phyloP scores from a whole-genome alignment of 2,797 vertebrate genomes.

The Lophotriccus pileatus region DNA sequence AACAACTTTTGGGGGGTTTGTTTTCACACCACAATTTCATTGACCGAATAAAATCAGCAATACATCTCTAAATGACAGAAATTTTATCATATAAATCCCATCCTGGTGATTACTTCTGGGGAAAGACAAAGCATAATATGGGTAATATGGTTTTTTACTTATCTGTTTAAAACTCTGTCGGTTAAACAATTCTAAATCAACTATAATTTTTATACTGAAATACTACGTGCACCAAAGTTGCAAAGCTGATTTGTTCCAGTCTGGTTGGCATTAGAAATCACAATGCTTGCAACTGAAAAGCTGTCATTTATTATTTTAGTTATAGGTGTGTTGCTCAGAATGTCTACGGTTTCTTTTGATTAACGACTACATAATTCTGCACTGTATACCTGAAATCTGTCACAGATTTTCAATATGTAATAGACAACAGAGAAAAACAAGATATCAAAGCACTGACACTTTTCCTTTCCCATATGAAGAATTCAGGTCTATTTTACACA shows the following conservation, averaged over 20 bases:
- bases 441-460: not conserved
- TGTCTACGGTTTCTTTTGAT: not conserved
- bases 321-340: not conserved
- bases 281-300: not conserved
- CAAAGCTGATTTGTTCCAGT: not conserved
- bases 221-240: accelerated
- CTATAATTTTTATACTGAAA: not conserved
- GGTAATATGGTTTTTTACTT: not conserved
- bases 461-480: not conserved
- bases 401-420: not conserved
- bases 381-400: not conserved
- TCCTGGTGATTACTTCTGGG: not conserved
- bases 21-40: not conserved
- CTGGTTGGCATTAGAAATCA: not conserved
- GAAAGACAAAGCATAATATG: not conserved
- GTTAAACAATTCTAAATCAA: not conserved
- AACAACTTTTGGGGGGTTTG: not conserved
- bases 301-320: not conserved
- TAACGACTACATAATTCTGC: not conserved
- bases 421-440: not conserved
- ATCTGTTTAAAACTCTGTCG: not conserved
- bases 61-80: not conserved
- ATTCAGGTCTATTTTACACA: not conserved
- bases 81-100: not conserved
- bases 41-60: not conserved